Conservation (phyloP, 2,888 invertebrate species). For the Andrena haemorrhoa region DNA sequence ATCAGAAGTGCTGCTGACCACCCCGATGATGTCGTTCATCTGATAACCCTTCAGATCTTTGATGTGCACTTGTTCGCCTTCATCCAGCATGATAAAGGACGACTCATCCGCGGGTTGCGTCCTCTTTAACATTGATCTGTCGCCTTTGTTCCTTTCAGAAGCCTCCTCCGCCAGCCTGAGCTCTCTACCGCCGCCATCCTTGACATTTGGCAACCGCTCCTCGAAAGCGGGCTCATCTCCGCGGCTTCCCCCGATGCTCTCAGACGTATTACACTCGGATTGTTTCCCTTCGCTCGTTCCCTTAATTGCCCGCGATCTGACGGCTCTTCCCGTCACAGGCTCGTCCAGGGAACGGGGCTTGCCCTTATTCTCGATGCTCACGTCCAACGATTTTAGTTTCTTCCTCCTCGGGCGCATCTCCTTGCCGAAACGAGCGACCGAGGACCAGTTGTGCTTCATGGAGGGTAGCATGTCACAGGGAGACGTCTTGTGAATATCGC, state of each 20-base stretch:
- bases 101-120: neutral
- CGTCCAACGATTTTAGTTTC: conserved; percentile 71
- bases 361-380: conserved; percentile 69
- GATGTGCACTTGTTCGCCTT: conserved; percentile 45
- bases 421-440: conserved; percentile 72
- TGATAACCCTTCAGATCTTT: conserved; percentile 44
- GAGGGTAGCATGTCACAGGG: conserved; percentile 31
- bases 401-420: conserved; percentile 73
- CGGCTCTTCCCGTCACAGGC: no score
- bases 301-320: neutral
- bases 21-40: conserved; percentile 66
- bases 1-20: neutral
- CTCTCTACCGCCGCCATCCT: neutral
- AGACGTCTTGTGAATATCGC: conserved; percentile 13
- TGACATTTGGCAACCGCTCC: conserved; percentile 3
- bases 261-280: neutral
- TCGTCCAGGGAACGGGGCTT: conserved; percentile 7
- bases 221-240: neutral
- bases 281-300: neutral
- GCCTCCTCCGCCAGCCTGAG: neutral
- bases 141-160: neutral
- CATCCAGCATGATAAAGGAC: conserved; percentile 45
- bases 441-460: conserved; percentile 70
- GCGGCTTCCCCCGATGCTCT: neutral
- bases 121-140: conserved; percentile 11